Percentiles rank a stretch among this genome's conserved stretches.
Conservation (phyloP, 2,888 invertebrate genomes). For the Pterobdella sp. region DNA sequence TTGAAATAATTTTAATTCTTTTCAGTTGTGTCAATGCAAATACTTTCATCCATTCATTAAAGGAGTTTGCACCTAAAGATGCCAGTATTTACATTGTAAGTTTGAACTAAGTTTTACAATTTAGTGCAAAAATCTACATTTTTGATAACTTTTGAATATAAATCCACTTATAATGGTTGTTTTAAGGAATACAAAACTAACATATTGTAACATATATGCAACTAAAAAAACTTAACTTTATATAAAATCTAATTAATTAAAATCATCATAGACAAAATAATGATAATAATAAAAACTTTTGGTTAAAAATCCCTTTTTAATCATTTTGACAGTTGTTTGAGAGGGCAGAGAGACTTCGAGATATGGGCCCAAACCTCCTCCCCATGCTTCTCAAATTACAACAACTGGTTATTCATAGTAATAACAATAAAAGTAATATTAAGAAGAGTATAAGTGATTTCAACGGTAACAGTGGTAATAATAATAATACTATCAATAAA, state of each 20-base stretch:
- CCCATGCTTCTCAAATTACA: conserved; percentile 65
- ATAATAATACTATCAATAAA: no score
- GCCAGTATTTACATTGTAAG: conserved; percentile 46
- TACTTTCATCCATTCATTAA: conserved; percentile 45
- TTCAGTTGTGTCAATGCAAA: conserved; percentile 48
- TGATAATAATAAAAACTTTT: background rate
- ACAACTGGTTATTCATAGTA: no score
- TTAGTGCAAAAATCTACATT: no score
- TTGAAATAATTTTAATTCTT: background rate
- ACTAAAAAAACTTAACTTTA: background rate
- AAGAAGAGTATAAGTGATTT: no score
- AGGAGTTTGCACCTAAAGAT: conserved; percentile 36
- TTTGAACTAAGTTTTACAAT: conserved; percentile 16
- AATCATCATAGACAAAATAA: background rate
- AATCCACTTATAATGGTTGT: no score
- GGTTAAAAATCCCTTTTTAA: background rate
- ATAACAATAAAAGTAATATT: no score
- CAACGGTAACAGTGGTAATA: no score
- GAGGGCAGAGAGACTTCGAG: conserved; percentile 69
- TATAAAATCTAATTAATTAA: background rate
- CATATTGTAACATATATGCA: no score
- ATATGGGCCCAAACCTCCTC: conserved; percentile 67
- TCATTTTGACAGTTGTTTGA: conserved; percentile 59
- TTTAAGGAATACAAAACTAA: no score
- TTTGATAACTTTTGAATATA: no score